Conservation (phyloP, 64 coral and sea anemone genomes). For the Stylophora pistillata region DNA sequence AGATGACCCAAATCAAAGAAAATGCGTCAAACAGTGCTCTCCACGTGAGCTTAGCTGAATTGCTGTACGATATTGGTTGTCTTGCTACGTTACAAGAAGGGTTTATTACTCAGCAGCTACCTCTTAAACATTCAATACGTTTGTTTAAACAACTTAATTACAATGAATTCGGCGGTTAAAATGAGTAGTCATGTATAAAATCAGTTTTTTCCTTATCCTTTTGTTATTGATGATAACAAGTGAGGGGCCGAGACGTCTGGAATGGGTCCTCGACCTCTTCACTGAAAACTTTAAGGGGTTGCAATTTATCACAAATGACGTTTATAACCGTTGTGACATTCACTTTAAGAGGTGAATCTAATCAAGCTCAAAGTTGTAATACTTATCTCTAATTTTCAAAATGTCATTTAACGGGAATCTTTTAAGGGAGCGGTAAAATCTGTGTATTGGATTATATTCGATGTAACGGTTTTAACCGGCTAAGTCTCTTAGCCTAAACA, state of each 20-base stretch:
- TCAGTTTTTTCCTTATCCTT: neutral
- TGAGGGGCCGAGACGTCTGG: no score
- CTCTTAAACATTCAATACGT: neutral
- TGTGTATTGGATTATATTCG: neutral
- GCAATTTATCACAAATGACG: no score
- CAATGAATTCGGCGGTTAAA: neutral
- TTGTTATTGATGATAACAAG: neutral
- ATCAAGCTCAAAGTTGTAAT: no score
- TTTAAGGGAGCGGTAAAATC: neutral
- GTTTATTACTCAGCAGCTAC: neutral
- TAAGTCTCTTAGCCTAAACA: neutral
- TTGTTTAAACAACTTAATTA: conserved; percentile 4
- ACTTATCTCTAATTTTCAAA: no score
- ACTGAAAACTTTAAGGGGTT: no score
- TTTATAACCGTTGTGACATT: no score
- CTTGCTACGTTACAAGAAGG: neutral
- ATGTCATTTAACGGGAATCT: no score
- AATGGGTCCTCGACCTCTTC: no score
- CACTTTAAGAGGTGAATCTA: no score
- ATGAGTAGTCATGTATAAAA: neutral
- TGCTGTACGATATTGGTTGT: neutral
- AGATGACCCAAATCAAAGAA: neutral
- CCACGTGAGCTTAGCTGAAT: neutral
- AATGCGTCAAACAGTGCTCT: neutral
- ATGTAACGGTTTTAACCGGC: neutral